Percentiles rank a stretch among this genome's conserved stretches.
phyloP scores from a whole-genome alignment of 1,140 invertebrate species.

The Hycleus cichorii region DNA sequence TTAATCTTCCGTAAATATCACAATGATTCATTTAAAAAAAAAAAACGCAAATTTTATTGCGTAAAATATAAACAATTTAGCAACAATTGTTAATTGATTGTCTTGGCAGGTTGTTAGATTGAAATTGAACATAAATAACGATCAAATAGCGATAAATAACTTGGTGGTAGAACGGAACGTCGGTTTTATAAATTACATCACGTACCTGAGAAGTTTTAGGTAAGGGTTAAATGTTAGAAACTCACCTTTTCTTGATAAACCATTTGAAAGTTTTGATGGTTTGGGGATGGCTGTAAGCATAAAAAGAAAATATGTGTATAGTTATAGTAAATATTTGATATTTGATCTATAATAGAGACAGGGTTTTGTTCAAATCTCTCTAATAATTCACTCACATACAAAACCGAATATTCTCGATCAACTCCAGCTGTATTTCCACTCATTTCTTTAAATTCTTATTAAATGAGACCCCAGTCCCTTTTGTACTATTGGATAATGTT shows the following conservation, averaged over 20 bases:
- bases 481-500: too few species aligned
- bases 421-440: too few species aligned
- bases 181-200: constrained; percentile 18
- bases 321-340: too few species aligned
- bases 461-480: too few species aligned
- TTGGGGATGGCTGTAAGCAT: constrained; percentile 30
- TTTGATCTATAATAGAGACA: too few species aligned
- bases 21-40: neutral
- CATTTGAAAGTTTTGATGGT: constrained; percentile 29
- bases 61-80: neutral
- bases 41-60: neutral
- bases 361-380: too few species aligned
- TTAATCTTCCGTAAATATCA: neutral
- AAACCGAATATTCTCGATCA: too few species aligned
- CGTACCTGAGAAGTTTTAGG: constrained; percentile 3
- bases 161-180: constrained; percentile 1
- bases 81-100: constrained; percentile 12
- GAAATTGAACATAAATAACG: constrained; percentile 11
- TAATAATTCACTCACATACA: too few species aligned
- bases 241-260: constrained; percentile 28
- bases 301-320: too few species aligned
- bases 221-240: constrained; percentile 5
- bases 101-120: constrained; percentile 11
- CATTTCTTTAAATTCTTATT: too few species aligned
- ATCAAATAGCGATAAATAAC: constrained; percentile 14